Conservation (phyloP, 2,888 invertebrate species). For the Actias luna region DNA sequence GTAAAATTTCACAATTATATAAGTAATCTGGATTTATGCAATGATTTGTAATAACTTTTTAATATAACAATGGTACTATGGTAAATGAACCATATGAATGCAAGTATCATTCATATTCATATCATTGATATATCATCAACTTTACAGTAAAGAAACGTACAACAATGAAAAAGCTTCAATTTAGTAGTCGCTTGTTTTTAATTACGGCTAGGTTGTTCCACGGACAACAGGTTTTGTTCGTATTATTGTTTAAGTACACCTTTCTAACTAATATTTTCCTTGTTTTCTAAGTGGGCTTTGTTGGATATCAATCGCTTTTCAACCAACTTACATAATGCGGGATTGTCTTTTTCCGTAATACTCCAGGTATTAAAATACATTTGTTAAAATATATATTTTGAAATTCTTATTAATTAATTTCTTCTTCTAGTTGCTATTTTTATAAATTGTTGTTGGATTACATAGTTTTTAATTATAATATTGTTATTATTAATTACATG, state of each 20-base stretch:
- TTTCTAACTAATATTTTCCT: constrained; percentile 28
- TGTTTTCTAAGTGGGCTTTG: neutral
- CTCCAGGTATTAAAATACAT: neutral
- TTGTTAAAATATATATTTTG: neutral
- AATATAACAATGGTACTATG: neutral
- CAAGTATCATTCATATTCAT: neutral
- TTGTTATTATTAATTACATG: neutral
- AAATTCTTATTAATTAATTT: neutral
- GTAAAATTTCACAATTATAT: neutral
- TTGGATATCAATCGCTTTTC: neutral
- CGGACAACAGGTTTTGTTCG: constrained; percentile 37
- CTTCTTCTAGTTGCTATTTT: no score
- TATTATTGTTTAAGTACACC: constrained; percentile 32
- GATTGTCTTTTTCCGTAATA: neutral
- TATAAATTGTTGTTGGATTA: no score
- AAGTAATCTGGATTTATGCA: neutral
- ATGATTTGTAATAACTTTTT: neutral
- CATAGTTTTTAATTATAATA: neutral
- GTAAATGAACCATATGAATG: neutral
- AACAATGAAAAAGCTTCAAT: constrained; percentile 15
- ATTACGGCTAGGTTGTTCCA: constrained; percentile 33
- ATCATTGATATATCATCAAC: no score
- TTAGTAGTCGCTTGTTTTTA: constrained; percentile 19
- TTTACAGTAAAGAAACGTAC: neutral
- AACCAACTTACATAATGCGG: neutral